Conservation (phyloP, 2,888 invertebrate species). For the Himalopsyche japonica region DNA sequence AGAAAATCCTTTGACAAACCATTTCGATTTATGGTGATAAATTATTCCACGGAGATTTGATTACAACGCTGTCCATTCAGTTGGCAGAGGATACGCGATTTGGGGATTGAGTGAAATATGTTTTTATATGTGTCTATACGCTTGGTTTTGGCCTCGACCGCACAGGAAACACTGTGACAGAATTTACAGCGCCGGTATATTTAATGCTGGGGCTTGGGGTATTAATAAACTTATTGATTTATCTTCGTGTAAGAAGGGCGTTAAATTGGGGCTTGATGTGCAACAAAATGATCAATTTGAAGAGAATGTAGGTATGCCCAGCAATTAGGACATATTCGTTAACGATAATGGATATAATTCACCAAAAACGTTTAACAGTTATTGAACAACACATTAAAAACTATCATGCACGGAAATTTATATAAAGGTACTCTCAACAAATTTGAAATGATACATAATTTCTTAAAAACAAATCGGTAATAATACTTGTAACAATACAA, state of each 20-base stretch:
- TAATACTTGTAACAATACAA: too few relatives aligned
- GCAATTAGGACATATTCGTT: not conserved
- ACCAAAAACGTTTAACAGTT: too few relatives aligned
- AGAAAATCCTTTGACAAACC: constrained; percentile 27
- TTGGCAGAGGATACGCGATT: constrained; percentile 15
- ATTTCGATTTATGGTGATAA: constrained; percentile 37
- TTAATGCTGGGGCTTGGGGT: constrained; percentile 17
- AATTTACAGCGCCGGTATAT: constrained; percentile 8
- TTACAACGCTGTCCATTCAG: constrained; percentile 23
- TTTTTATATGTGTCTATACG: constrained; percentile 12
- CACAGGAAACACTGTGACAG: constrained; percentile 13
- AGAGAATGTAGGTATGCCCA: not conserved
- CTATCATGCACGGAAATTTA: too few relatives aligned
- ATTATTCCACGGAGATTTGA: constrained; percentile 38
- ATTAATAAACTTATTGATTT: constrained; percentile 33
- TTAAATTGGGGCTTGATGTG: not conserved
- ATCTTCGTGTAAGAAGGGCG: not conserved
- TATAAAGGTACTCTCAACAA: too few relatives aligned
- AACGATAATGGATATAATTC: too few relatives aligned
- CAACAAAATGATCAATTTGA: not conserved
- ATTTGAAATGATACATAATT: too few relatives aligned
- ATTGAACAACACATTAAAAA: too few relatives aligned
- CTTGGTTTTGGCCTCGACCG: constrained; percentile 5
- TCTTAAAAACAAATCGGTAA: too few relatives aligned
- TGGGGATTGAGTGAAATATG: constrained; percentile 29